Conservation (phyloP, 2,888 invertebrate genomes). For the Myopa tessellatipennis region DNA sequence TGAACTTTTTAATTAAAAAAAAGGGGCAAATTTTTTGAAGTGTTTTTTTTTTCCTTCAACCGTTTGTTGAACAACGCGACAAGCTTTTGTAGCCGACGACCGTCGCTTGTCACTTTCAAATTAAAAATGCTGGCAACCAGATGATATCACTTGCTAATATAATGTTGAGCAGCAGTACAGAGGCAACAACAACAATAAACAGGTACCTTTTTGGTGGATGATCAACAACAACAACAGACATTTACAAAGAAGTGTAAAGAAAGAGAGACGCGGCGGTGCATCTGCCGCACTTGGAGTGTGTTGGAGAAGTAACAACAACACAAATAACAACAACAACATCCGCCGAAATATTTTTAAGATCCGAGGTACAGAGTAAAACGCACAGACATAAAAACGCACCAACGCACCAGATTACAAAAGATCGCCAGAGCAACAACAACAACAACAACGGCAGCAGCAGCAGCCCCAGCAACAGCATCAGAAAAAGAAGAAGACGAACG, state of each 20-base stretch:
- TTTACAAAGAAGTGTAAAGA: constrained; percentile 5
- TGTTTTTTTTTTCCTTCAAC: constrained; percentile 16
- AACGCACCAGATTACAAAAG: too few species aligned
- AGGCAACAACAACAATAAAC: constrained; percentile 25
- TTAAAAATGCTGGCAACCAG: constrained; percentile 65
- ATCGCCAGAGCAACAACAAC: neutral
- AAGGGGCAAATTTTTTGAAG: neutral
- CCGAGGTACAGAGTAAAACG: too few species aligned
- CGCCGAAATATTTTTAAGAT: neutral
- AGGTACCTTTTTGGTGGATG: neutral
- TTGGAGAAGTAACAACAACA: neutral
- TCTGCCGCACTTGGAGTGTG: constrained; percentile 14
- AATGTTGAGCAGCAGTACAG: constrained; percentile 44
- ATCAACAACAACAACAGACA: constrained; percentile 24
- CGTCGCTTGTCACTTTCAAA: constrained; percentile 66
- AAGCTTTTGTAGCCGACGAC: constrained; percentile 52
- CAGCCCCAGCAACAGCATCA: too few species aligned
- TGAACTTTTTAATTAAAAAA: neutral
- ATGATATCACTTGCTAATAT: constrained; percentile 65
- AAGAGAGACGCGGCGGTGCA: constrained; percentile 9
- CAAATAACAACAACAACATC: neutral
- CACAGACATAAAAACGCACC: too few species aligned
- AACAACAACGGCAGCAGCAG: neutral
- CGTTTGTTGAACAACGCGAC: constrained; percentile 33
- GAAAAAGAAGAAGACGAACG: too few species aligned